Evolutionary conservation across 1,140 invertebrate species (phyloP), one percentile per base, ranked within the genome.

Genomic region (Drosophila melanica): DNA sequence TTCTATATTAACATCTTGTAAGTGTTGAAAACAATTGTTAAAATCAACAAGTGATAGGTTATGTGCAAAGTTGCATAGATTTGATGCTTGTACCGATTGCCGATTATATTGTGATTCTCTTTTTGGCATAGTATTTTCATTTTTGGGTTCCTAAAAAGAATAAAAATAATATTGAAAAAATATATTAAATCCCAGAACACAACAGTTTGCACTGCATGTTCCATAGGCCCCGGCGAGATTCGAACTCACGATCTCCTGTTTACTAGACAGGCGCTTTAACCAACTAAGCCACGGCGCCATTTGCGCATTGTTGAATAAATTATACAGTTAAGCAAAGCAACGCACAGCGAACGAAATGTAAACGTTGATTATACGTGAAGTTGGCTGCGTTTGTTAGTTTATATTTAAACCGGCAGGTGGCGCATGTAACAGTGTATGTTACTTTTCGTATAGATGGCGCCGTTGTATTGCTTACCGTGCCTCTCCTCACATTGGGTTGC

Each of bases 261-360:
- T 93, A 93, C 93, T 93, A 93, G 93, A 93, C 93, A 93, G 93
- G 93, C 93, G 93, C 93, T 93, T 93, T 93, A 93, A 93, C 93
- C 93, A 93, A 93, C 93, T 93, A 93, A 93, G 93, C 93, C 93
- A 93, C 93, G 93, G 93, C 93, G 93, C 93, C 93, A 64, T 51
- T 44, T 53, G 20, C 23, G 7, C 16, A 11, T 2, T 0, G 1
- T 0, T 2, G 2, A 20, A 23, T 14, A 65, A 44, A 67, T 58
- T 35, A 12, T n/a, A 0, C 20, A 65, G 1, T 44, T 11, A 42
- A 27, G 30, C 30, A 42, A 37, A 35, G 23, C 41, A 41, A 48
- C 37, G 41, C 14, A 30, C 14, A 54, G 39, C n/a, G 23, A 18
- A 10, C 11, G 16, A 27, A 35, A 5, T 14, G 16, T 41, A 9